These are phyloP conservation scores for Drosophila ochracea DNA, from an alignment of 2,888 invertebrate genomes.

Conservation along the genomic window DNA sequence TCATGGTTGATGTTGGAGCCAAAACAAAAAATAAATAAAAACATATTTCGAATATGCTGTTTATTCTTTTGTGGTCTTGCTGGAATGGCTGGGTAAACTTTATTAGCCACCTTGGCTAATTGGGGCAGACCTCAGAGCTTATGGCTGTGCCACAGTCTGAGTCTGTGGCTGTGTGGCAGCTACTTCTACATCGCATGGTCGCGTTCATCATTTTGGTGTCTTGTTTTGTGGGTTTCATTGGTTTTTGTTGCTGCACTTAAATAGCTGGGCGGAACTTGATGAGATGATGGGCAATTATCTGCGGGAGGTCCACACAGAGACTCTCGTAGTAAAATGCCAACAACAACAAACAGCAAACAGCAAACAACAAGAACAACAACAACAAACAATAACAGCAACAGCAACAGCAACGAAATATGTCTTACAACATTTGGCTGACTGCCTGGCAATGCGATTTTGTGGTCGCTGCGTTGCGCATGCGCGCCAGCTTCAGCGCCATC, in stretches of 20 bases:
- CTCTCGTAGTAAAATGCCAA: slow-evolving; percentile 42
- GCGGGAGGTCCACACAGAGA: slow-evolving; percentile 82
- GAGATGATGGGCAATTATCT: slow-evolving; percentile 85
- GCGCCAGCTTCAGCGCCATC: slow-evolving; percentile 81
- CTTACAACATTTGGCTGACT: slow-evolving; percentile 70
- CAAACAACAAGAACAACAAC: neutral
- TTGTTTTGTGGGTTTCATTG: slow-evolving; percentile 79
- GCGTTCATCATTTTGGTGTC: slow-evolving; percentile 79
- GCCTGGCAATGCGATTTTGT: slow-evolving; percentile 68
- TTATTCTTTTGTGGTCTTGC: neutral
- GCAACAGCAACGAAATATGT: slow-evolving; percentile 62
- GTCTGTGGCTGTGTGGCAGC: slow-evolving; percentile 51
- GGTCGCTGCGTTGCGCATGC: slow-evolving; percentile 70
- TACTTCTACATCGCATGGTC: slow-evolving; percentile 77
- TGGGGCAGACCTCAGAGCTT: slow-evolving; percentile 25
- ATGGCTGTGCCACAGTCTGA: slow-evolving; percentile 23
- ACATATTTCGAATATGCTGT: neutral
- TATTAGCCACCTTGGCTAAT: slow-evolving; percentile 17
- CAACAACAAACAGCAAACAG: slow-evolving; percentile 19
- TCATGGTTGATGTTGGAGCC: neutral
- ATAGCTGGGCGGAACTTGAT: slow-evolving; percentile 85
- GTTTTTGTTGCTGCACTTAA: slow-evolving; percentile 75
- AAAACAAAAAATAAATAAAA: rapidly evolving
- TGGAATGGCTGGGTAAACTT: slow-evolving; percentile 3
- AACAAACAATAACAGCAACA: slow-evolving; percentile 3